These are phyloP conservation scores for Australoheros facetus DNA, from an alignment of 2,797 vertebrate species.

Conservation along the genomic window DNA sequence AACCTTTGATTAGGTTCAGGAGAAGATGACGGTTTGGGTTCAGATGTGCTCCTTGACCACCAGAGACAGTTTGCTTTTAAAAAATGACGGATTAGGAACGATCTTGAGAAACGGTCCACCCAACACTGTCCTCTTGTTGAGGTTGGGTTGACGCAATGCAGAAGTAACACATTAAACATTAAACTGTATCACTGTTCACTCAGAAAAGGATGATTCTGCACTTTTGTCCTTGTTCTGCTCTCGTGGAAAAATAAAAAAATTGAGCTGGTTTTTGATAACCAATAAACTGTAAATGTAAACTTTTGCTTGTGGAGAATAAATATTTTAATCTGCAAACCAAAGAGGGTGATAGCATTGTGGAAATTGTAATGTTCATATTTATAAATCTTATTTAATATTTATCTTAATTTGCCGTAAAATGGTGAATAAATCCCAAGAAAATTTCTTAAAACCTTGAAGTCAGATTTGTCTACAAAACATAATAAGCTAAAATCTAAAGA, in stretches of 20 bases:
- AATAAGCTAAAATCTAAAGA: no score
- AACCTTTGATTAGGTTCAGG: no score
- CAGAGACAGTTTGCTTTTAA: neutral
- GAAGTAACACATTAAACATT: slow-evolving; percentile 55
- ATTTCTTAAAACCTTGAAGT: no score
- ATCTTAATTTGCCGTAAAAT: neutral
- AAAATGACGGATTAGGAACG: neutral
- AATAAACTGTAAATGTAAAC: neutral
- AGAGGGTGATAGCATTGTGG: neutral
- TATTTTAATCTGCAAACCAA: neutral
- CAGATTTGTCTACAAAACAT: no score
- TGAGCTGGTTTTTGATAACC: accelerated
- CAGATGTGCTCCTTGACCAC: no score
- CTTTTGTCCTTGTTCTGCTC: neutral
- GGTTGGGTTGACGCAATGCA: slow-evolving; percentile 30
- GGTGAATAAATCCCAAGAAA: no score
- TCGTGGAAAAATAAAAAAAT: neutral
- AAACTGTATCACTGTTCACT: slow-evolving; percentile 20
- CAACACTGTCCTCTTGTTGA: neutral
- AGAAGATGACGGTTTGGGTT: no score
- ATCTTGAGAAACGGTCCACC: neutral
- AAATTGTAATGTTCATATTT: neutral
- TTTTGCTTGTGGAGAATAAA: neutral
- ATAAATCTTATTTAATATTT: neutral
- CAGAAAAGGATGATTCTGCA: neutral